phyloP scores from a whole-genome alignment of 2,797 vertebrate genomes.

The Anniella stebbinsi region DNA sequence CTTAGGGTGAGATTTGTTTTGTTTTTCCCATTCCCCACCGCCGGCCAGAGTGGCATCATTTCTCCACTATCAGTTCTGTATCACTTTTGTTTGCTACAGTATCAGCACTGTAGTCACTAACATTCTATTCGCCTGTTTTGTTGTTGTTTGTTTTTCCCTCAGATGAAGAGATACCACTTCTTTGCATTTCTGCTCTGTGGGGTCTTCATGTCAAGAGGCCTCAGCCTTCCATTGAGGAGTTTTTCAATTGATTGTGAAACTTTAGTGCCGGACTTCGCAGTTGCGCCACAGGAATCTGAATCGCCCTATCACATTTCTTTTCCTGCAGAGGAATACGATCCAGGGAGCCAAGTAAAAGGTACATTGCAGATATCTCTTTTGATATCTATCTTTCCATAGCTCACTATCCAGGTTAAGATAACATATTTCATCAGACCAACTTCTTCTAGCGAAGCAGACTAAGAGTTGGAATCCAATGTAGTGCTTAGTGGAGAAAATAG shows the following conservation, averaged over 20 bases:
- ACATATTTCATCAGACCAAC: not conserved
- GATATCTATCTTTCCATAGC: not conserved
- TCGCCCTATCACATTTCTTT: conserved; percentile 67
- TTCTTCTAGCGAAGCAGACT: not conserved
- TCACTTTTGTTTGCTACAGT: not conserved
- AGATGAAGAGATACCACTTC: conserved; percentile 61
- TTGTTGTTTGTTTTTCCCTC: conserved; percentile 34
- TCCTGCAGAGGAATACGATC: conserved; percentile 66
- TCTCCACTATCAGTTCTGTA: too few species aligned
- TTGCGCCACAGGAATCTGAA: conserved; percentile 61
- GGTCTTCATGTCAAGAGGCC: conserved; percentile 61
- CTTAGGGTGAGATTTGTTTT: too few species aligned
- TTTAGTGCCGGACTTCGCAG: conserved; percentile 66
- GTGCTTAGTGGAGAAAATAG: not conserved
- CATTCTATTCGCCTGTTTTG: not conserved
- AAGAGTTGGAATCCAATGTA: not conserved
- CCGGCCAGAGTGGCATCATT: not conserved
- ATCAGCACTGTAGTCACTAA: not conserved
- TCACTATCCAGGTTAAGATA: not conserved
- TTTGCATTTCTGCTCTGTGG: conserved; percentile 65
- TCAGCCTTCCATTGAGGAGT: conserved; percentile 60
- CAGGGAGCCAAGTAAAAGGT: conserved; percentile 73
- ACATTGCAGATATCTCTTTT: conserved; percentile 20
- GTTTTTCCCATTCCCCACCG: too few species aligned
- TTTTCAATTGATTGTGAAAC: conserved; percentile 75